Evolutionary conservation across 2,888 invertebrate species (phyloP).

Genomic region (Cantharis rufa): DNA sequence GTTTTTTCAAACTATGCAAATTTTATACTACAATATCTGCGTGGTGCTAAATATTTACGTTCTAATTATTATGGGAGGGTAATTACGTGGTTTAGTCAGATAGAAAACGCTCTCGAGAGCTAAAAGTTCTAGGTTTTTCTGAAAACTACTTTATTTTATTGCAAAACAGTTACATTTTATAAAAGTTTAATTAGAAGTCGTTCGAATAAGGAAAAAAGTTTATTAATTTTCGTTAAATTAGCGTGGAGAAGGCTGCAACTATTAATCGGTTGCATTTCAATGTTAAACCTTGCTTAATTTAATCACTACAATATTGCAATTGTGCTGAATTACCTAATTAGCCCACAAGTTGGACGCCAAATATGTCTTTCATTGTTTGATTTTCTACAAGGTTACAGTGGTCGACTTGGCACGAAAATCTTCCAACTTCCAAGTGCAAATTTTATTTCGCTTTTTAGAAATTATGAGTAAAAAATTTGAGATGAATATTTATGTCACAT

Average conservation of each 20-base stretch:
- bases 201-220: not conserved
- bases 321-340: not conserved
- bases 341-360: not conserved
- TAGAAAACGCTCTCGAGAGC: not conserved
- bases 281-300: not conserved
- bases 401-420: not conserved
- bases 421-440: not conserved
- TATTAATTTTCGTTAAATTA: not conserved
- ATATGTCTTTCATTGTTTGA: not conserved
- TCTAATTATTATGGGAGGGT: not conserved
- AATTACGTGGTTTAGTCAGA: not conserved
- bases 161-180: not conserved
- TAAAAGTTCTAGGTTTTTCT: too few species aligned
- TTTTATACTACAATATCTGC: not conserved
- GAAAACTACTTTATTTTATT: not conserved
- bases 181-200: not conserved
- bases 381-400: not conserved
- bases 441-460: slow-evolving; percentile 3
- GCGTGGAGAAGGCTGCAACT: not conserved
- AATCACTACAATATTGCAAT: not conserved
- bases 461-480: not conserved
- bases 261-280: not conserved
- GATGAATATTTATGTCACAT: not conserved
- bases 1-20: not conserved
- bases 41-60: not conserved